Conservation (phyloP, 2,888 invertebrate species). For the Morpho achilles region DNA sequence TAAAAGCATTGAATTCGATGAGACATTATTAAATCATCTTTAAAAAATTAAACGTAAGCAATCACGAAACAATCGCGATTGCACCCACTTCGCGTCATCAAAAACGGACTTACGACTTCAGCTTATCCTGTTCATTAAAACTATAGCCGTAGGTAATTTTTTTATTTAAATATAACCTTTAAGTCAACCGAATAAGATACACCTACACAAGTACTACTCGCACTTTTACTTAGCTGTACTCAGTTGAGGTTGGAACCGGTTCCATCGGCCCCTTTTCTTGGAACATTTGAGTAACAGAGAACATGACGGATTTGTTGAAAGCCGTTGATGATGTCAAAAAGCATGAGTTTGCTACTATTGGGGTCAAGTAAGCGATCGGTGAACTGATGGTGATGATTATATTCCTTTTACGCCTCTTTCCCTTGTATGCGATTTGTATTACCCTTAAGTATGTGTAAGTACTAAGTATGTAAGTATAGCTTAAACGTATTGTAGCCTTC, state of each 20-base stretch:
- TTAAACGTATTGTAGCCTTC: too few relatives aligned
- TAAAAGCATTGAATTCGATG: neutral
- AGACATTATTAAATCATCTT: neutral
- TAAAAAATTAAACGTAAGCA: neutral
- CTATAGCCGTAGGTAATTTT: neutral
- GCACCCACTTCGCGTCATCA: conserved; percentile 1
- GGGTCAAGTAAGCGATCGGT: conserved; percentile 2
- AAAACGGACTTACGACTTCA: conserved; percentile 6
- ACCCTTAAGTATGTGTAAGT: too few relatives aligned
- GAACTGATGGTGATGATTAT: neutral
- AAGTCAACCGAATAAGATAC: conserved; percentile 16
- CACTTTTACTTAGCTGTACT: neutral
- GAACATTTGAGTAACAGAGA: conserved; percentile 42
- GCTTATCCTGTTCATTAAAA: conserved; percentile 2
- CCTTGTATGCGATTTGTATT: too few relatives aligned
- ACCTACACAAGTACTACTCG: neutral
- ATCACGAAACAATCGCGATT: neutral
- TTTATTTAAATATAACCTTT: conserved; percentile 14
- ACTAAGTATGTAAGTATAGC: too few relatives aligned
- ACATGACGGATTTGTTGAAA: conserved; percentile 50
- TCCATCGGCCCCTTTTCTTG: conserved; percentile 41
- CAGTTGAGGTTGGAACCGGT: conserved; percentile 42
- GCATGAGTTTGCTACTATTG: conserved; percentile 25
- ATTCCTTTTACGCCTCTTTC: neutral
- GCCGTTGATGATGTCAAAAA: conserved; percentile 33